Evolutionary conservation across 2,888 invertebrate genomes (phyloP).

Genomic region (Hedya salicella): DNA sequence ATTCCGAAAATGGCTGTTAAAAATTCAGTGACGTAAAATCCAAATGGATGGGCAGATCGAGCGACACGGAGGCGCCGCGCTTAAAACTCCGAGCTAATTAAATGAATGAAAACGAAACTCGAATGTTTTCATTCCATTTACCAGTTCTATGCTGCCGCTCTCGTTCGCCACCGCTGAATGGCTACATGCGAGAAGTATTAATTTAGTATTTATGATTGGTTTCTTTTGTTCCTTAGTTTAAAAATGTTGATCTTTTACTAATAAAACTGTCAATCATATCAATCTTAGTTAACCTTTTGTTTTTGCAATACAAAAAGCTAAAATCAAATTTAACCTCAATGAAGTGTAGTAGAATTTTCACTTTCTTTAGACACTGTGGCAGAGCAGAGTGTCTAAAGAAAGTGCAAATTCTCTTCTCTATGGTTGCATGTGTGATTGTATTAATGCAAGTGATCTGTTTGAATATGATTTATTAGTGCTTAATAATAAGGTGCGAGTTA

Average conservation of each 20-base stretch:
- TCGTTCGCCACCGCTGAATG: slow-evolving; percentile 53
- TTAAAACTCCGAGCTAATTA: slow-evolving; percentile 79
- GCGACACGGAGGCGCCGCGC: slow-evolving; percentile 75
- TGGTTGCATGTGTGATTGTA: no score
- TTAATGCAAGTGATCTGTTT: no score
- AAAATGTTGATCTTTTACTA: neutral
- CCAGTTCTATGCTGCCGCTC: slow-evolving; percentile 66
- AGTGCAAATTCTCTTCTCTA: no score
- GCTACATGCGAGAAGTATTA: slow-evolving; percentile 64
- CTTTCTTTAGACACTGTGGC: no score
- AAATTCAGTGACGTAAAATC: slow-evolving; percentile 56
- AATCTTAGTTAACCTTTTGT: no score
- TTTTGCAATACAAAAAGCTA: no score
- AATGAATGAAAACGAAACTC: slow-evolving; percentile 82
- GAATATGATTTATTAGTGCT: no score
- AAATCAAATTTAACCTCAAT: no score
- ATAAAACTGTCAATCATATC: no score
- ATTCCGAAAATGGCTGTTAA: slow-evolving; percentile 36
- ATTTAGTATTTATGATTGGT: neutral
- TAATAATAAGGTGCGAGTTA: no score
- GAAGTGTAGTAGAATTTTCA: no score
- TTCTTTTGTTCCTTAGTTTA: neutral
- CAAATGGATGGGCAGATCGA: slow-evolving; percentile 64
- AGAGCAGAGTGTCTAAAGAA: no score
- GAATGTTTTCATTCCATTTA: slow-evolving; percentile 82